Percentiles rank a stretch among this genome's conserved stretches.
Conservation (phyloP, 2,888 invertebrate genomes). For the Proisotoma minuta region DNA sequence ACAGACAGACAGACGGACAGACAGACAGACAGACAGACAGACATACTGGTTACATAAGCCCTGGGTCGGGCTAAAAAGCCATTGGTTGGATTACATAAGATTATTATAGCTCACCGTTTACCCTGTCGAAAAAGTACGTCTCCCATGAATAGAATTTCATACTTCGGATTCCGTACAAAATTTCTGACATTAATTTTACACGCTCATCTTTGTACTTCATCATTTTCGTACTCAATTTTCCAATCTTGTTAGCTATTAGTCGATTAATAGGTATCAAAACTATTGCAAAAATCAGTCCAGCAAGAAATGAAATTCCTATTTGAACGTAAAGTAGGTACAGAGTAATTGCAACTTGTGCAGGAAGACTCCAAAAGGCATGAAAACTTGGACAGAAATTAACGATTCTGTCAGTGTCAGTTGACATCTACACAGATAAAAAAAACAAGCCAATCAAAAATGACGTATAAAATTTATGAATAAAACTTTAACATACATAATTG, state of each 20-base stretch:
- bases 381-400: conserved; percentile 94
- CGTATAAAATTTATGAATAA: too few species aligned
- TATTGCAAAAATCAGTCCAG: conserved; percentile 80
- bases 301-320: conserved; percentile 85
- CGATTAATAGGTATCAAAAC: conserved; percentile 90
- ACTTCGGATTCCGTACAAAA: conserved; percentile 78
- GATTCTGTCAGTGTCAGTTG: conserved; percentile 90
- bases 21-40: too few species aligned
- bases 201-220: conserved; percentile 88
- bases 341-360: conserved; percentile 31
- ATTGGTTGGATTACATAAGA: not conserved
- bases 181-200: conserved; percentile 79
- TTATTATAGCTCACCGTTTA: conserved; percentile 29
- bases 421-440: too few species aligned
- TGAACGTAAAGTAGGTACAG: conserved; percentile 64
- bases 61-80: not conserved
- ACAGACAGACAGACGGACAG: not conserved
- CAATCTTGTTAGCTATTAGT: conserved; percentile 81
- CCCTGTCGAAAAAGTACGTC: conserved; percentile 32
- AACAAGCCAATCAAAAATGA: too few species aligned
- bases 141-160: conserved; percentile 95
- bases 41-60: too few species aligned
- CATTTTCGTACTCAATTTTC: conserved; percentile 67
- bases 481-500: too few species aligned
- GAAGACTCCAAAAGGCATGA: conserved; percentile 84